Evolutionary conservation across 2,888 invertebrate species (phyloP), one percentile per base, ranked within the genome.

Genomic region (Leucoma salicis): DNA sequence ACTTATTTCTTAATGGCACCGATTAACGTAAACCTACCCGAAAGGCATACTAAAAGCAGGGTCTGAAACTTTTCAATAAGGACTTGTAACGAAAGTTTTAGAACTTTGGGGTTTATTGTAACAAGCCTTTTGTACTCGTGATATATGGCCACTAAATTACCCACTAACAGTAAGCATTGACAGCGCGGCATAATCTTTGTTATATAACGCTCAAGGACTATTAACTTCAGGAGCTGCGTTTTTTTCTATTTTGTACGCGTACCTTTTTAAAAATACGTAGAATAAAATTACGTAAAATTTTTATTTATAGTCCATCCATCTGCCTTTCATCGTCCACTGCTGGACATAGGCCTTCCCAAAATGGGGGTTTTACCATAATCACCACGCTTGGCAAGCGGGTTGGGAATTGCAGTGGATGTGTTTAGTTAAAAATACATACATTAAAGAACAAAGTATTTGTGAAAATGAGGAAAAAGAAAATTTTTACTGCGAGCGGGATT

Each of bases 131-230:
- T 79, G 71, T 78, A 43, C 43, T 42, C 38, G 46, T 78, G 77
- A 78, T 77, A 72, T 74, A 79, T 73, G 46, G 66, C 58, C 64
- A 66, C 53, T 76, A 74, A 76, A 76, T 74, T 67, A 58, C 49
- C 37, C 36, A 37, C 46, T 42, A 75, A 74, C 72, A 74, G 70
- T 73, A 59, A 66, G 54, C 59, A 63, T 63, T 59, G 68, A 49
- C 63, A 67, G 50, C 34, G 32, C 15, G 10, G 44, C 38, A 46
- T 46, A 61, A 58, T 53, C 49, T 53, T 31, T 50, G 37, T 35
- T 34, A 15, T 33, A 31, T 39, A 46, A 29, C 24, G 24, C n/a
- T 40, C 35, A 56, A 36, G 50, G 37, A 42, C 46, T 40, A 45
- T 39, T 48, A 55, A 63, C 52, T 60, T 55, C 37, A 31, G 42